Percentiles rank a stretch among this genome's conserved stretches.
These are phyloP conservation scores for Sinohyriopsis cumingii DNA, from an alignment of 2,888 invertebrate species.

Conservation along the genomic window DNA sequence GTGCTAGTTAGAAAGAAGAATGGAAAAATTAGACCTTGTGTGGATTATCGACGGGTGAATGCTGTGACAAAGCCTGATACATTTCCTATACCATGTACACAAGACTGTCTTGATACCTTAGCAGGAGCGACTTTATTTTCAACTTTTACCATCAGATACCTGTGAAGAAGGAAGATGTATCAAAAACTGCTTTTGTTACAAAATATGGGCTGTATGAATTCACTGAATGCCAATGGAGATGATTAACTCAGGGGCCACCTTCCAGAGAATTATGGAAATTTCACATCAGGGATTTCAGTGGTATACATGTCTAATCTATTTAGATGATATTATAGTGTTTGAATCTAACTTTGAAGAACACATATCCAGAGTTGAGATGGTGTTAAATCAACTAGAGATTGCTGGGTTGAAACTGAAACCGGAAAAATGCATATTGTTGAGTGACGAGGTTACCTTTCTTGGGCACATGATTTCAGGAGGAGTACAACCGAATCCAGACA, in stretches of 20 bases:
- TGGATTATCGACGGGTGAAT: too few relatives aligned
- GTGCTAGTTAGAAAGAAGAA: conserved; percentile 17
- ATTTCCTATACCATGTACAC: too few relatives aligned
- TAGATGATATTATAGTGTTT: conserved; percentile 18
- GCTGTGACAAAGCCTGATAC: too few relatives aligned
- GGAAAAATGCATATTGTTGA: conserved; percentile 19
- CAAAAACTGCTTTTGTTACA: conserved; percentile 26
- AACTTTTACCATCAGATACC: conserved; percentile 25
- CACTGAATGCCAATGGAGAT: conserved; percentile 12
- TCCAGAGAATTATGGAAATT: conserved; percentile 14
- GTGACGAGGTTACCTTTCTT: conserved; percentile 23
- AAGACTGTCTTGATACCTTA: too few relatives aligned
- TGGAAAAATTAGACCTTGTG: conserved; percentile 19
- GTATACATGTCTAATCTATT: conserved; percentile 19
- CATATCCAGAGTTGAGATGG: conserved; percentile 8
- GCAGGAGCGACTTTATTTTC: conserved; percentile 16
- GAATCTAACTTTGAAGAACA: conserved; percentile 18
- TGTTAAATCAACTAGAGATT: conserved; percentile 6
- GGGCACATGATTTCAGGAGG: conserved; percentile 12
- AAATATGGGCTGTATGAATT: conserved; percentile 20
- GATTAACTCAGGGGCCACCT: conserved; percentile 12
- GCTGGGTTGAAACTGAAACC: conserved; percentile 13
- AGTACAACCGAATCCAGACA: conserved; percentile 23
- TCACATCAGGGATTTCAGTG: conserved; percentile 14
- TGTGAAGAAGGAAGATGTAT: conserved; percentile 18